phyloP scores from a whole-genome alignment of 2,797 vertebrate species.

The Sebastes iracundus region DNA sequence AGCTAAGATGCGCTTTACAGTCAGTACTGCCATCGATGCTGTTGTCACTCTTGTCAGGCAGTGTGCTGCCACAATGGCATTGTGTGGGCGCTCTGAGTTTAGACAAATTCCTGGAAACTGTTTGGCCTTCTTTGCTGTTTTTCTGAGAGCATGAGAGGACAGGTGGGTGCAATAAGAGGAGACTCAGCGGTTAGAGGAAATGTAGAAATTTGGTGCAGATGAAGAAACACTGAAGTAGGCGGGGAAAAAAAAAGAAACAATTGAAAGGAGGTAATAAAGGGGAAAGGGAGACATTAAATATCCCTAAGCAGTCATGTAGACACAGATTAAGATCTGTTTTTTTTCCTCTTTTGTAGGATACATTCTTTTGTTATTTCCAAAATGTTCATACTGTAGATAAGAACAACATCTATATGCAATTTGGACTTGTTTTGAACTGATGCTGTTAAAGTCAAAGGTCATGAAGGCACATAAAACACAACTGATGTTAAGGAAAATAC shows the following conservation, averaged over 20 bases:
- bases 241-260: background rate
- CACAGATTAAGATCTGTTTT: background rate
- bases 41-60: constrained; percentile 1
- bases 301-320: background rate
- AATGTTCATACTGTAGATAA: background rate
- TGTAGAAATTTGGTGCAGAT: background rate
- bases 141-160: background rate
- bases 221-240: background rate
- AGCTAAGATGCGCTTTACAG: background rate
- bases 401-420: background rate
- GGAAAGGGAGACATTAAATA: background rate
- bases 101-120: constrained; percentile 39
- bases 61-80: background rate
- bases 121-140: constrained; percentile 36
- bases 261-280: background rate
- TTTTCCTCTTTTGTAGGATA: background rate
- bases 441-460: no score
- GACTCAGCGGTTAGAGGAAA: background rate
- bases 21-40: background rate
- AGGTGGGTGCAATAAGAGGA: background rate
- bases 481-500: background rate
- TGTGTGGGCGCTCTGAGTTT: constrained; percentile 28
- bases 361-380: background rate
- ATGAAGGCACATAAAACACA: background rate
- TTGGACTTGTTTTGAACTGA: no score